A percentile compares a stretch with the other conserved stretches of the same genome.
Conservation (phyloP, 2,113 vertebrate species). For the Carlito syrichta region DNA sequence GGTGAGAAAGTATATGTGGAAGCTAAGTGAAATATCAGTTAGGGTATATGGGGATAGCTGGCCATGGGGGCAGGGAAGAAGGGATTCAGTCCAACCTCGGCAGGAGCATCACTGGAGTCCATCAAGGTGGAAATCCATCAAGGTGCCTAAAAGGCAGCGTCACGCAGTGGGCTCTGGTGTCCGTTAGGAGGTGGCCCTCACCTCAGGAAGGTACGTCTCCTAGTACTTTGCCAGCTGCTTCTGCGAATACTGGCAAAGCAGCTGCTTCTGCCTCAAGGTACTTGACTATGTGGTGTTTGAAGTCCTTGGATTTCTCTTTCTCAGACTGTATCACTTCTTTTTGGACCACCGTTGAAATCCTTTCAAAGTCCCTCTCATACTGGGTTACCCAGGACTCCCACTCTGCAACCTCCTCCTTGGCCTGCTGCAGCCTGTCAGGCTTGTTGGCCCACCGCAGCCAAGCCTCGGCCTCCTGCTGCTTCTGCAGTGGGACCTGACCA, state of each 20-base stretch:
- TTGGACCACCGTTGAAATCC: constrained; percentile 92
- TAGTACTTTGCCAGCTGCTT: constrained; percentile 99
- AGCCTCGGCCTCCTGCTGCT: constrained; percentile 95
- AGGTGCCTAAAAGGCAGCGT: constrained; percentile 89
- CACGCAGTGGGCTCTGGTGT: constrained; percentile 70
- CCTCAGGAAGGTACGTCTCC: constrained; percentile 98
- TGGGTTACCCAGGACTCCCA: constrained; percentile 97
- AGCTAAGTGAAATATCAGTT: constrained; percentile 90
- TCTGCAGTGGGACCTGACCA: constrained; percentile 91
- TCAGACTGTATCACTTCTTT: constrained; percentile 96
- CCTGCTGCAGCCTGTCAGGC: constrained; percentile 96
- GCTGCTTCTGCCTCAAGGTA: constrained; percentile 93
- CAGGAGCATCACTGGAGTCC: constrained; percentile 47
- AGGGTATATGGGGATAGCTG: constrained; percentile 77
- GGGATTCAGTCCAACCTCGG: constrained; percentile 69
- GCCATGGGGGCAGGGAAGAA: neutral
- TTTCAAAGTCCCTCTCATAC: constrained; percentile 95
- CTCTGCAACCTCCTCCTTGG: constrained; percentile 96
- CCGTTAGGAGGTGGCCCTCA: constrained; percentile 96
- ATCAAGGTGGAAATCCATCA: constrained; percentile 87
- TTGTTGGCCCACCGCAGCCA: constrained; percentile 98
- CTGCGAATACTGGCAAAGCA: constrained; percentile 93
- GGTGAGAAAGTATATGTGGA: constrained; percentile 95
- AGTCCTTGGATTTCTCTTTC: constrained; percentile 96
- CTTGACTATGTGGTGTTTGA: constrained; percentile 91